These are phyloP conservation scores for Lophius americanus DNA, from an alignment of 2,797 vertebrate genomes.

Conservation along the genomic window DNA sequence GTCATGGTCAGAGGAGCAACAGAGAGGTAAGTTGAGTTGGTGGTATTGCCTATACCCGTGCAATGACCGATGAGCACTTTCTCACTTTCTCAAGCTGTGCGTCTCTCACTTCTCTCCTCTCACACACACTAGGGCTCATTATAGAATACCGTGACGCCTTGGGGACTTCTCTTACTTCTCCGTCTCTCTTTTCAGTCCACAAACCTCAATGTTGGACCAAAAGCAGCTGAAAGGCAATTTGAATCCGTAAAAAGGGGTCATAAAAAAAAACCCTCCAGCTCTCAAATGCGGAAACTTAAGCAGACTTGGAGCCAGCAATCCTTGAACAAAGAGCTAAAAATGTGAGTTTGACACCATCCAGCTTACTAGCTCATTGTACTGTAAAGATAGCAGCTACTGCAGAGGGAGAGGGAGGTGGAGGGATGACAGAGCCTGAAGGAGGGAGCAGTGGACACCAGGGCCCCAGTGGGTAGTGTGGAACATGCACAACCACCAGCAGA, in stretches of 20 bases:
- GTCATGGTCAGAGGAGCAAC: constrained; percentile 58
- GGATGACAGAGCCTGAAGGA: constrained; percentile 44
- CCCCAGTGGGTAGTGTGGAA: constrained; percentile 39
- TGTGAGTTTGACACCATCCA: constrained; percentile 64
- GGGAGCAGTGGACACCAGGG: constrained; percentile 51
- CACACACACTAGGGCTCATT: constrained; percentile 62
- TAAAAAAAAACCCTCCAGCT: constrained; percentile 66
- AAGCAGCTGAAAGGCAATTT: constrained; percentile 80
- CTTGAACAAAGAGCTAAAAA: constrained; percentile 44
- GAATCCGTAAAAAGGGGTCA: constrained; percentile 77
- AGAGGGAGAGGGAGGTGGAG: constrained; percentile 38
- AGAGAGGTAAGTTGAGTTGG: constrained; percentile 56
- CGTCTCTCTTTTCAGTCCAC: constrained; percentile 80
- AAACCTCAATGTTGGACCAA: constrained; percentile 80
- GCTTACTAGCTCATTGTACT: constrained; percentile 54
- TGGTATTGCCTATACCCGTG: constrained; percentile 60
- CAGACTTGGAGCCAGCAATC: constrained; percentile 49
- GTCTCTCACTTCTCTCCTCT: constrained; percentile 26
- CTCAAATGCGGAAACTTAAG: constrained; percentile 66
- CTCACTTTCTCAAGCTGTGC: constrained; percentile 55
- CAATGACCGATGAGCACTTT: constrained; percentile 48
- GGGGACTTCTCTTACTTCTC: constrained; percentile 77
- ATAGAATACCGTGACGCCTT: constrained; percentile 72
- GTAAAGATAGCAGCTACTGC: constrained; percentile 68
- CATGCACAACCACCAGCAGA: constrained; percentile 30